phyloP scores from a whole-genome alignment of 1,140 invertebrate species.

The Nylanderia fulva region DNA sequence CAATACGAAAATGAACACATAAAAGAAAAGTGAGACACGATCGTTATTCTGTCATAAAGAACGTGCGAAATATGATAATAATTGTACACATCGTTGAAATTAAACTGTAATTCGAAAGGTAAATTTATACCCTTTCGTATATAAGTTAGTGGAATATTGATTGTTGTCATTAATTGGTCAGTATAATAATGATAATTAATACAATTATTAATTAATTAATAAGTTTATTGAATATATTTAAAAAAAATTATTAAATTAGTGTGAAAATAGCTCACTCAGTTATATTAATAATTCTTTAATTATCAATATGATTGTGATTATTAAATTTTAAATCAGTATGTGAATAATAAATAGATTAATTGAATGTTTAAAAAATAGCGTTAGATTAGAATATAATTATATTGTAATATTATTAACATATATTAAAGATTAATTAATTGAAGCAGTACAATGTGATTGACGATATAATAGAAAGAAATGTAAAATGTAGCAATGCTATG shows the following conservation, averaged over 20 bases:
- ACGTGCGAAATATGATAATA: constrained; percentile 15
- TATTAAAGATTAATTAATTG: background rate
- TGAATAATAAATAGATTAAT: background rate
- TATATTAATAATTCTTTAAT: constrained; percentile 4
- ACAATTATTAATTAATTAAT: constrained; percentile 8
- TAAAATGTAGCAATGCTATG: background rate
- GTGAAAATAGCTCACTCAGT: background rate
- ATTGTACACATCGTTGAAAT: background rate
- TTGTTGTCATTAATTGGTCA: background rate
- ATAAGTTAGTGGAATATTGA: constrained; percentile 42
- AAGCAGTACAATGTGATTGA: background rate
- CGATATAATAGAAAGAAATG: background rate
- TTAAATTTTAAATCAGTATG: constrained; percentile 5
- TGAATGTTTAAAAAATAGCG: constrained; percentile 5
- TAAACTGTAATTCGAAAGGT: constrained; percentile 43
- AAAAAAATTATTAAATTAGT: constrained; percentile 24
- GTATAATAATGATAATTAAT: background rate
- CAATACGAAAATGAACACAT: background rate
- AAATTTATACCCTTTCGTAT: constrained; percentile 74
- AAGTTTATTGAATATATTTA: constrained; percentile 8
- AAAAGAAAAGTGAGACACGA: constrained; percentile 11
- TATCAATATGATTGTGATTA: constrained; percentile 4
- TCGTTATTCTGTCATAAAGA: constrained; percentile 25
- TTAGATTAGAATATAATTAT: constrained; percentile 4
- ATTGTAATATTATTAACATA: constrained; percentile 3